Conservation (phyloP, 1,140 invertebrate genomes). For the Drosophila lacteicornis region DNA sequence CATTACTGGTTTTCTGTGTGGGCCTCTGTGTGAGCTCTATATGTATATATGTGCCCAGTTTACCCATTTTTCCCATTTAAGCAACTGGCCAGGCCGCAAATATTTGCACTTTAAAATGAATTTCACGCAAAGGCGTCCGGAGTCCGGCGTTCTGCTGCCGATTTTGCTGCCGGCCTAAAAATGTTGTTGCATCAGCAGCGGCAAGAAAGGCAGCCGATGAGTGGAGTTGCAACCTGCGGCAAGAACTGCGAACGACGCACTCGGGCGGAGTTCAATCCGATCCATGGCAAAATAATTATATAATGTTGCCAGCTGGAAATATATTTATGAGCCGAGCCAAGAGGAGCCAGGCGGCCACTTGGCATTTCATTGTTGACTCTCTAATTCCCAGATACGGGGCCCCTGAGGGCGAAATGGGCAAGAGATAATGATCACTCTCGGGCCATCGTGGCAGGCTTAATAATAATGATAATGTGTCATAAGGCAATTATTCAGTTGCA, state of each 20-base stretch:
- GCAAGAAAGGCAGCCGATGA: slow-evolving; percentile 5
- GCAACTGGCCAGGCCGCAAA: slow-evolving; percentile 56
- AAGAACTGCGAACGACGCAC: slow-evolving; percentile 42
- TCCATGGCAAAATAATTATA: slow-evolving; percentile 74
- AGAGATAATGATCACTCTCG: slow-evolving; percentile 51
- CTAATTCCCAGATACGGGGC: slow-evolving; percentile 54
- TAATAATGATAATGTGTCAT: slow-evolving; percentile 84
- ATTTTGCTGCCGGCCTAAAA: slow-evolving; percentile 59
- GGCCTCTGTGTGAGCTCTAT: slow-evolving; percentile 1
- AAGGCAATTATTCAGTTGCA: slow-evolving; percentile 83
- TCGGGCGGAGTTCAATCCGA: slow-evolving; percentile 30
- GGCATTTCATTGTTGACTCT: slow-evolving; percentile 47
- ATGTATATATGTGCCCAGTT: slow-evolving; percentile 3
- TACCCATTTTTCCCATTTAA: slow-evolving; percentile 46
- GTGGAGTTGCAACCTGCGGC: slow-evolving; percentile 22
- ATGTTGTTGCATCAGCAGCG: slow-evolving; percentile 20
- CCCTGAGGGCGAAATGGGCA: slow-evolving; percentile 44
- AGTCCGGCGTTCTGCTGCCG: slow-evolving; percentile 21
- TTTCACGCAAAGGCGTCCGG: slow-evolving; percentile 49
- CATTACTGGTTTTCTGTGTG: slow-evolving; percentile 58
- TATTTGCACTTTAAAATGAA: slow-evolving; percentile 79
- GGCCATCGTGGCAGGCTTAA: slow-evolving; percentile 47
- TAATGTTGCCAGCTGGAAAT: slow-evolving; percentile 71
- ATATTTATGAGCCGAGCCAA: slow-evolving; percentile 66
- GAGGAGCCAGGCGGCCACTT: slow-evolving; percentile 29